These are phyloP conservation scores for Platycheirus albimanus DNA, from an alignment of 2,888 invertebrate species.

Conservation along the genomic window DNA sequence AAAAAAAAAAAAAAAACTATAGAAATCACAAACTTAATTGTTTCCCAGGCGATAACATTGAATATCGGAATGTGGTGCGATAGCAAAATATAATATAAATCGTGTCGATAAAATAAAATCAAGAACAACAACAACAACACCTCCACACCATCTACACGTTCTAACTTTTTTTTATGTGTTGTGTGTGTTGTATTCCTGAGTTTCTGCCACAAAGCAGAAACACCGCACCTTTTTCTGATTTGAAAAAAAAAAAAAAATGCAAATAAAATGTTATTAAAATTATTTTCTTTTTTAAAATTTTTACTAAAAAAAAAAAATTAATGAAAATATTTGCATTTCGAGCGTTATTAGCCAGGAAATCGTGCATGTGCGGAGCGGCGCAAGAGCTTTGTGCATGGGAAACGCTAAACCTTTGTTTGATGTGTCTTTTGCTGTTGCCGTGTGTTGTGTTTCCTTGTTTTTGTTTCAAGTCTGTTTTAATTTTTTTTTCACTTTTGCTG, in stretches of 20 bases:
- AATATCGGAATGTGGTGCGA: constrained; percentile 51
- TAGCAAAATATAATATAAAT: constrained; percentile 49
- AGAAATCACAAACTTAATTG: background rate
- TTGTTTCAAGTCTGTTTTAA: constrained; percentile 26
- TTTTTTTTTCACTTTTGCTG: constrained; percentile 50
- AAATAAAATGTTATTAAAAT: no score
- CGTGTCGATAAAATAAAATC: constrained; percentile 22
- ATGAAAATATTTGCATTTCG: constrained; percentile 49
- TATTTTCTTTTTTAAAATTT: constrained; percentile 16
- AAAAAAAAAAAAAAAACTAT: background rate
- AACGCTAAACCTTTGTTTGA: constrained; percentile 61
- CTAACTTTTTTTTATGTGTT: background rate
- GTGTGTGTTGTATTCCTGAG: background rate
- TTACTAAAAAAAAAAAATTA: constrained; percentile 2
- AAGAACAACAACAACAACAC: background rate
- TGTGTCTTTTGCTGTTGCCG: background rate
- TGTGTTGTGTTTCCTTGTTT: constrained; percentile 65
- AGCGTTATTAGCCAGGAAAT: constrained; percentile 59
- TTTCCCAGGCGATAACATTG: constrained; percentile 53
- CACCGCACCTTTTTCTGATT: constrained; percentile 39
- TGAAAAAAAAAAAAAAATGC: constrained; percentile 4
- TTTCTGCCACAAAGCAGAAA: constrained; percentile 5
- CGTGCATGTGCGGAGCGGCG: constrained; percentile 55
- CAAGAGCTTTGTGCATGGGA: constrained; percentile 49
- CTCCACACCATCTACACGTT: constrained; percentile 34